These are phyloP conservation scores for Takifugu bimaculatus DNA, from an alignment of 2,113 vertebrate species.

Conservation along the genomic window DNA sequence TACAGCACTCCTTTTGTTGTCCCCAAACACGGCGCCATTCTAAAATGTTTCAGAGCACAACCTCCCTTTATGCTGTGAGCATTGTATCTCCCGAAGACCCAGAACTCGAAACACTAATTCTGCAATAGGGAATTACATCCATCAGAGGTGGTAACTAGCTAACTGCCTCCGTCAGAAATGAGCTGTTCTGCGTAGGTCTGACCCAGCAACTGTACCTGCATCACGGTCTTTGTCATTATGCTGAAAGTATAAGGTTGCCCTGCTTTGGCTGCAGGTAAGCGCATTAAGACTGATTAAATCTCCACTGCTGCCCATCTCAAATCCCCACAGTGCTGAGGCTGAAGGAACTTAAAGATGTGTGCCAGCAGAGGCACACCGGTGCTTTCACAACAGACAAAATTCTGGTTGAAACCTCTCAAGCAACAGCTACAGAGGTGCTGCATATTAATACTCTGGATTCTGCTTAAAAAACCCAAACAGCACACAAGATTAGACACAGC, in stretches of 20 bases:
- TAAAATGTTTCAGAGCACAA: slow-evolving; percentile 22
- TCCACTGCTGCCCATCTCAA: slow-evolving; percentile 50
- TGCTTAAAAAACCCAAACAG: no score
- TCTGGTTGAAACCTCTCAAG: no score
- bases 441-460: no score
- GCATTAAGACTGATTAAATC: slow-evolving; percentile 64
- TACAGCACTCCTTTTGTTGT: slow-evolving; percentile 43
- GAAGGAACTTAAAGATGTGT: slow-evolving; percentile 26
- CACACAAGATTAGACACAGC: no score
- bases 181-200: slow-evolving; percentile 18
- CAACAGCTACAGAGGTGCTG: no score
- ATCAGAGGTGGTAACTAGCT: slow-evolving; percentile 37
- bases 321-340: slow-evolving; percentile 64
- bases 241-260: slow-evolving; percentile 33
- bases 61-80: slow-evolving; percentile 19
- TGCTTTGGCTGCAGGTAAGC: slow-evolving; percentile 49
- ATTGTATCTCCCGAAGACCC: neutral
- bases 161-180: slow-evolving; percentile 18
- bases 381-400: no score
- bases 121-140: slow-evolving; percentile 45
- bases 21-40: slow-evolving; percentile 5
- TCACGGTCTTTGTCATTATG: slow-evolving; percentile 26
- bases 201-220: slow-evolving; percentile 18
- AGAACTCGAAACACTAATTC: slow-evolving; percentile 40
- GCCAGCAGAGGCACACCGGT: slow-evolving; percentile 16